Evolutionary conservation across 2,113 vertebrate species (phyloP).

Genomic region (human): DNA sequence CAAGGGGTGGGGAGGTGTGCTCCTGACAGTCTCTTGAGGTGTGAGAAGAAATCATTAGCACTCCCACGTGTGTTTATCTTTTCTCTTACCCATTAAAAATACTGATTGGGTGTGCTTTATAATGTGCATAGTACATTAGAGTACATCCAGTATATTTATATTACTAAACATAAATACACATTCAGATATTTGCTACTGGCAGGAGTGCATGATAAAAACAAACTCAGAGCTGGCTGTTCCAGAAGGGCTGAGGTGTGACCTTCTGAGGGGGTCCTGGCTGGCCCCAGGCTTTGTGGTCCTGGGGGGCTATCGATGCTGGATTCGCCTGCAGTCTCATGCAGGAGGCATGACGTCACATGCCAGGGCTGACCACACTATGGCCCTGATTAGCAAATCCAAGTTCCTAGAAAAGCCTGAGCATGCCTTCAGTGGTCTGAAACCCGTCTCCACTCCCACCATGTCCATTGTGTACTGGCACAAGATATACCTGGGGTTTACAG

Average conservation of each 20-base stretch:
- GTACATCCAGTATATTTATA: neutral
- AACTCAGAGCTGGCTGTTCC: neutral
- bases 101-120: neutral
- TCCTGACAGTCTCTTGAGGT: neutral
- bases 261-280: neutral
- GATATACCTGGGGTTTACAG: neutral
- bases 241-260: neutral
- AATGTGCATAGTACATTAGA: neutral
- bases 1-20: neutral
- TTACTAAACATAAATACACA: neutral
- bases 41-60: neutral
- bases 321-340: neutral
- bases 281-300: neutral
- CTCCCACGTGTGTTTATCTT: neutral
- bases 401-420: neutral
- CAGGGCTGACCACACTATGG: neutral
- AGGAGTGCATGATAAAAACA: neutral
- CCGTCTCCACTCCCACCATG: accelerated
- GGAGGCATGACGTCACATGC: neutral
- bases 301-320: too few species aligned
- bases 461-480: neutral
- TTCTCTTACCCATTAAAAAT: neutral
- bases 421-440: neutral
- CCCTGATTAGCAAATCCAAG: neutral
- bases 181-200: neutral